Conservation (phyloP, 2,113 vertebrate genomes). For the Hydrochoerus hydrochaeris region DNA sequence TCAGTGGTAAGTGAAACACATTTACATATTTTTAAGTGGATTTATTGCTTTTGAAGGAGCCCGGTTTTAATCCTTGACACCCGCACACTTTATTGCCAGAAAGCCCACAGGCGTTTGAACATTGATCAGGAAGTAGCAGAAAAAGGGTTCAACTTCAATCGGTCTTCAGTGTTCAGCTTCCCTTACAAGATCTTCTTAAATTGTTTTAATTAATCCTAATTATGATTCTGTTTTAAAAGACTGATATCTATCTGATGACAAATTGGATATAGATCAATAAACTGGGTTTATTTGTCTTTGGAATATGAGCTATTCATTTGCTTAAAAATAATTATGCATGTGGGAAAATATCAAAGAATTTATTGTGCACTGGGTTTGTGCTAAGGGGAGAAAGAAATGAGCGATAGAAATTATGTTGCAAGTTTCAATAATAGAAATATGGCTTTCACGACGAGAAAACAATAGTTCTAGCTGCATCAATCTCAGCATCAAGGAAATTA, state of each 20-base stretch:
- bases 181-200: conserved; percentile 68
- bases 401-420: conserved; percentile 27
- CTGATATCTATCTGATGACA: conserved; percentile 63
- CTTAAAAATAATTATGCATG: conserved; percentile 60
- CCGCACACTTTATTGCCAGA: conserved; percentile 67
- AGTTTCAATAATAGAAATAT: conserved; percentile 32
- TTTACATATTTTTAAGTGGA: conserved; percentile 83
- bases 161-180: conserved; percentile 53
- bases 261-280: conserved; percentile 71
- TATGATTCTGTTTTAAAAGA: conserved; percentile 73
- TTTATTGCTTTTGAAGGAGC: conserved; percentile 78
- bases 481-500: conserved; percentile 21
- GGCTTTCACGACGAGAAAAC: conserved; percentile 53
- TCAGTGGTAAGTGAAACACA: conserved; percentile 80
- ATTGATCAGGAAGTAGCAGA: conserved; percentile 74
- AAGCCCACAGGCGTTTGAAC: conserved; percentile 70
- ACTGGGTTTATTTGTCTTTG: conserved; percentile 54
- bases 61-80: conserved; percentile 76
- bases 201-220: conserved; percentile 80
- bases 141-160: conserved; percentile 59
- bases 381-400: not conserved
- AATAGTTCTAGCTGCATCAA: not conserved
- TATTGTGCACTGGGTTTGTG: not conserved
- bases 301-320: conserved; percentile 17
- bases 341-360: conserved; percentile 47